Base-by-base conservation (phyloP, 1,140 invertebrate genomes). In the Heterodera carotae region DNA sequence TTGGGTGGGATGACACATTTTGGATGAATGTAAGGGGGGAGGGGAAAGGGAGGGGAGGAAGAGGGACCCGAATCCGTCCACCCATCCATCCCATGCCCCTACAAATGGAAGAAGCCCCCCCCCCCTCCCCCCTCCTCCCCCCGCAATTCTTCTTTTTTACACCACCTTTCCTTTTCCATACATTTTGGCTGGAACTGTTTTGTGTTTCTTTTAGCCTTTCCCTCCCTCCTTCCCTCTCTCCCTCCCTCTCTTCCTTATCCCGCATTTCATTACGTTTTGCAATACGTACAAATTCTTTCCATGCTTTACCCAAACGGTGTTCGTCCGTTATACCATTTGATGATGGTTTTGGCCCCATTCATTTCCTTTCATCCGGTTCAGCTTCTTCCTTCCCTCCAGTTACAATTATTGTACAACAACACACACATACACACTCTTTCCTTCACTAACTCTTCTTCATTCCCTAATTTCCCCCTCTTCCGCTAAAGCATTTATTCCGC, bases 171-270 rank as follows among this genome's bases (percentile, higher is more conserved):
- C n/a, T 66, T 66, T 12, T 6, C 62, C 2, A 5, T 34, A 15
- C n/a, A 18, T 53, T 22, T 53, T 3, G 62, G 33, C 62, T 66
- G 62, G 62, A 66, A 66, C 25, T 62, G 60, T 62, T 62, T 7
- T n/a, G 7, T 66, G 62, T 66, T 66, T 29, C 27, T 66, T 29
- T 66, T 66, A 5, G 27, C 62, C 5, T 29, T 34, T 66, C 8
- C 10, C 4, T 12, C 25, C 62, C 62, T 66, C 25, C 62, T 31
- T 62, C 60, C 60, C 0, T 8, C 6, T 62, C 22, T 62, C 8
- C 22, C 60, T 62, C n/a, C 60, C 18, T 62, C 22, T 39, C 39
- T 39, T 12, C 39, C 39, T 12, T 2, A 6, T 2, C 39, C 39
- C 39, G 7, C 39, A 6, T n/a, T n/a, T n/a, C n/a, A n/a, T n/a